Conservation (phyloP, 2,797 vertebrate species). For the Astyanax mexicanus region DNA sequence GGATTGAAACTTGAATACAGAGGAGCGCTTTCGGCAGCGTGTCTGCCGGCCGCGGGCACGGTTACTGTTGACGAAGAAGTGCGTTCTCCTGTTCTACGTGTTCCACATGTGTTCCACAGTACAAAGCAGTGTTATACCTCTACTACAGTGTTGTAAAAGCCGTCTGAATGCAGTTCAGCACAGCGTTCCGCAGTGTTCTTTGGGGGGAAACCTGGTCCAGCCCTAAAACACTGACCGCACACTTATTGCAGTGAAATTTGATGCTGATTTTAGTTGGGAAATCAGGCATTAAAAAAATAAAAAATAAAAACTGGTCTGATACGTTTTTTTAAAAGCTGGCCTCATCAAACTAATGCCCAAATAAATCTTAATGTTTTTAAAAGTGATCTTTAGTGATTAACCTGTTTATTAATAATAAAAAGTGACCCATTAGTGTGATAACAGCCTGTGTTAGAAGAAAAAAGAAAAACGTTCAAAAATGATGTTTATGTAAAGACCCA, state of each 20-base stretch:
- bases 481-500: slow-evolving; percentile 14
- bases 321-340: neutral
- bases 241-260: neutral
- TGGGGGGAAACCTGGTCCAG: slow-evolving; percentile 16
- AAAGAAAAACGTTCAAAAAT: neutral
- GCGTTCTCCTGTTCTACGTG: slow-evolving; percentile 45
- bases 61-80: slow-evolving; percentile 52
- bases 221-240: slow-evolving; percentile 5
- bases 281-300: neutral
- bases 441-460: neutral
- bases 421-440: neutral
- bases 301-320: neutral
- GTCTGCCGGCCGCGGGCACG: slow-evolving; percentile 53
- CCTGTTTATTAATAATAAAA: neutral
- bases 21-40: slow-evolving; percentile 64
- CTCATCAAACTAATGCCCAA: slow-evolving; percentile 16
- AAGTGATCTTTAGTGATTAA: slow-evolving; percentile 17
- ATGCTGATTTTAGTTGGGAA: neutral
- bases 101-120: slow-evolving; percentile 49
- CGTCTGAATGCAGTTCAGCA: slow-evolving; percentile 45
- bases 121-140: slow-evolving; percentile 55
- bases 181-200: slow-evolving; percentile 48
- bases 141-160: slow-evolving; percentile 41
- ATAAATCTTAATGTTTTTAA: neutral
- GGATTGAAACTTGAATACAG: slow-evolving; percentile 80